A percentile compares a stretch with the other conserved stretches of the same genome.
Evolutionary conservation across 2,797 vertebrate genomes (phyloP).

Genomic region (Acanthurus leucopareius): DNA sequence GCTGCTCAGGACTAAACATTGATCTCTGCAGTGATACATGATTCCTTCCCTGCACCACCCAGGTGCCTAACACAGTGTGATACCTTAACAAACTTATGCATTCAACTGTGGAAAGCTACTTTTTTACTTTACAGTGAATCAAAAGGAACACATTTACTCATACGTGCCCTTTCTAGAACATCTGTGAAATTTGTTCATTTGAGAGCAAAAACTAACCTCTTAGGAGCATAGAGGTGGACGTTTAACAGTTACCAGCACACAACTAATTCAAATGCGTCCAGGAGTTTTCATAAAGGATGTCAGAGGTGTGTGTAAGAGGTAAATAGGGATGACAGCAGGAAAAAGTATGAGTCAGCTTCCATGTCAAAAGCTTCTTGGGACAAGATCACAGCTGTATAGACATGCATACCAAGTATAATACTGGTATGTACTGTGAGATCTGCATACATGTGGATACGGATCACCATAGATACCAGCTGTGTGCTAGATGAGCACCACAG

Average conservation of each 20-base stretch:
- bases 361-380: not conserved
- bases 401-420: not conserved
- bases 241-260: not conserved
- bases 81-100: not conserved
- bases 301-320: not conserved
- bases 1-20: not conserved
- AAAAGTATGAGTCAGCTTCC: not conserved
- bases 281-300: not conserved
- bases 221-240: not conserved
- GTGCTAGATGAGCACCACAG: not conserved
- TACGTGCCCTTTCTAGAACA: not conserved
- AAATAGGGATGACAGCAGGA: not conserved
- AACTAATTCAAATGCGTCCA: not conserved
- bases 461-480: not conserved
- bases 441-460: not conserved
- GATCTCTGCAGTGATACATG: conserved; percentile 22
- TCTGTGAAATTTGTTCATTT: not conserved
- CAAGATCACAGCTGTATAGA: not conserved
- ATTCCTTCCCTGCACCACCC: conserved; percentile 13
- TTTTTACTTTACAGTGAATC: not conserved
- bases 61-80: not conserved
- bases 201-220: not conserved
- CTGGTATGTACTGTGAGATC: not conserved
- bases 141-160: not conserved
- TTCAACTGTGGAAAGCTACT: not conserved